phyloP scores from a whole-genome alignment of 2,797 vertebrate species.

The Mus spretus region DNA sequence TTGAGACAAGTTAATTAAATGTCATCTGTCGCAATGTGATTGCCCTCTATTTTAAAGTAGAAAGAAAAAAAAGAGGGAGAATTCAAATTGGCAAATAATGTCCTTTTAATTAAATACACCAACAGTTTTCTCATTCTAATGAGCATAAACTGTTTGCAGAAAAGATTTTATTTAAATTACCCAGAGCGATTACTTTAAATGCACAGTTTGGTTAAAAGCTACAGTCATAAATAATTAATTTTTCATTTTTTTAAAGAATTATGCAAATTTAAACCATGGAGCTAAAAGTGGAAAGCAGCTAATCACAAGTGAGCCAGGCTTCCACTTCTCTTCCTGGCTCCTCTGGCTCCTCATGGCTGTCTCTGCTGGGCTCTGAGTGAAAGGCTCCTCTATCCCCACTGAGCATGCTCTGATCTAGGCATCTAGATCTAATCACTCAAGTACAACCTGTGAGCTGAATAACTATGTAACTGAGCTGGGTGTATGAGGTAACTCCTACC shows the following conservation, averaged over 20 bases:
- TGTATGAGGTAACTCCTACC: neutral
- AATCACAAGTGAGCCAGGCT: conserved; percentile 56
- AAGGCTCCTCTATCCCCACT: neutral
- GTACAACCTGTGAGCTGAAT: neutral
- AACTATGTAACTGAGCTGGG: neutral
- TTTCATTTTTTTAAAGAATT: conserved; percentile 72
- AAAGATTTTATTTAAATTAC: conserved; percentile 83
- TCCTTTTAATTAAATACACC: conserved; percentile 82
- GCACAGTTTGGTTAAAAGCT: conserved; percentile 80
- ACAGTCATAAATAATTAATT: conserved; percentile 84
- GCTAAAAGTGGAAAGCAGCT: conserved; percentile 73
- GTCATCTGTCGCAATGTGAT: conserved; percentile 66
- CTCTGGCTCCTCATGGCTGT: neutral
- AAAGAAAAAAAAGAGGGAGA: conserved; percentile 72
- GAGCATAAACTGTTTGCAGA: conserved; percentile 83
- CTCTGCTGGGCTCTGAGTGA: conserved; percentile 22
- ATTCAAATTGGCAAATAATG: conserved; percentile 62
- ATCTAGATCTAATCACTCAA: neutral
- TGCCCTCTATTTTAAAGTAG: conserved; percentile 64
- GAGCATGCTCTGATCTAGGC: neutral
- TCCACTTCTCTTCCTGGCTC: conserved; percentile 45
- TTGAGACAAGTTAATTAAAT: conserved; percentile 73
- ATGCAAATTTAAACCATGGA: conserved; percentile 73
- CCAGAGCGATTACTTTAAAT: conserved; percentile 80
- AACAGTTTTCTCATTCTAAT: conserved; percentile 81